These are phyloP conservation scores for Bombus confusus DNA, from an alignment of 1,140 invertebrate genomes.

Conservation along the genomic window DNA sequence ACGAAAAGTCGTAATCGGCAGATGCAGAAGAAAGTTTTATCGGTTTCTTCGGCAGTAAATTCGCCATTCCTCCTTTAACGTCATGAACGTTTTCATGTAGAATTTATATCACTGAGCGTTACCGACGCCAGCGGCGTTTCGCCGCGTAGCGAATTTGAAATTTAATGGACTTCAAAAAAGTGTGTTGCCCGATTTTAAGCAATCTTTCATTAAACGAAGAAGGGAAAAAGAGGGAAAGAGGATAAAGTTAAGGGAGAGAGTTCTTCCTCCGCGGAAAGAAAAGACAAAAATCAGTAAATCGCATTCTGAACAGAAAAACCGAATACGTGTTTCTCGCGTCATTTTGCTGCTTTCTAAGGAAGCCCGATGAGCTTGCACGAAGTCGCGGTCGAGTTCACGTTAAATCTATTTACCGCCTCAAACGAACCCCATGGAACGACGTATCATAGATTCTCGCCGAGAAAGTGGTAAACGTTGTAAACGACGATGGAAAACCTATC, in stretches of 20 bases:
- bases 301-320: background rate
- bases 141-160: conserved; percentile 26
- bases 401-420: conserved; percentile 42
- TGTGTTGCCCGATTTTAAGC: conserved; percentile 5
- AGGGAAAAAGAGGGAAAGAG: no score
- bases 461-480: conserved; percentile 23
- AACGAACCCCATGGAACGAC: conserved; percentile 17
- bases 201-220: conserved; percentile 20
- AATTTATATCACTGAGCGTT: conserved; percentile 20
- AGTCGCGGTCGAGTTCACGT: conserved; percentile 8
- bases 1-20: background rate
- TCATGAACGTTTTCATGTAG: background rate
- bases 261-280: no score
- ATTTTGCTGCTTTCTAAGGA: background rate
- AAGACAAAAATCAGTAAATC: background rate
- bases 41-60: background rate
- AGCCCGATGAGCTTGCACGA: conserved; percentile 21
- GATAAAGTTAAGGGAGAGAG: background rate
- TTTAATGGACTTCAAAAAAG: conserved; percentile 28
- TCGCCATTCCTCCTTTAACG: background rate
- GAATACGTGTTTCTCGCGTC: background rate
- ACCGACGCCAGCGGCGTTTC: background rate
- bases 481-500: background rate
- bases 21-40: background rate
- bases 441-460: background rate